These are phyloP conservation scores for Eutrigla gurnardus DNA, from an alignment of 2,797 vertebrate genomes.

Conservation along the genomic window DNA sequence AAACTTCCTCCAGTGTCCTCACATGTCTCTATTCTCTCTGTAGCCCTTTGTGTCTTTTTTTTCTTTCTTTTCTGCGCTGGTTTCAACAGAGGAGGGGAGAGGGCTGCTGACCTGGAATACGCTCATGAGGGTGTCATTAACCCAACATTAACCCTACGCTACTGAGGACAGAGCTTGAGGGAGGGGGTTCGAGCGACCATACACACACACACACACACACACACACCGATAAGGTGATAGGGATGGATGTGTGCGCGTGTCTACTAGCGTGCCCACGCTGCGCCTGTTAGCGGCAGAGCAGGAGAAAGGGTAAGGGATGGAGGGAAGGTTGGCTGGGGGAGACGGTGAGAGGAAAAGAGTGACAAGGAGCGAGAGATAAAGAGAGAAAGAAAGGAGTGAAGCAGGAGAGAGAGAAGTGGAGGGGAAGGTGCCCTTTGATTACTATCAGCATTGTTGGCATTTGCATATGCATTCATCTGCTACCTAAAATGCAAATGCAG, in stretches of 20 bases:
- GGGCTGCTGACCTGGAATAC: constrained; percentile 74
- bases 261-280: constrained; percentile 12
- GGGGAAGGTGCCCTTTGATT: constrained; percentile 86
- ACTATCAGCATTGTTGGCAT: constrained; percentile 86
- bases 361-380: constrained; percentile 54
- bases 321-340: constrained; percentile 50
- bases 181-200: constrained; percentile 21
- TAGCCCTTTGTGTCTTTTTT: constrained; percentile 66
- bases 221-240: constrained; percentile 25
- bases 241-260: neutral
- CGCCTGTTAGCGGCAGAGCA: constrained; percentile 35
- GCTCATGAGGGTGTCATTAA: constrained; percentile 80
- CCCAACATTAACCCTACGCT: constrained; percentile 76
- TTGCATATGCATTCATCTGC: constrained; percentile 91
- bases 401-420: constrained; percentile 49
- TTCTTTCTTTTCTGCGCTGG: constrained; percentile 14
- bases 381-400: constrained; percentile 36
- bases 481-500: constrained; percentile 90
- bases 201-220: constrained; percentile 18
- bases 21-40: constrained; percentile 70
- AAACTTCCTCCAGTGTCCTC: constrained; percentile 74
- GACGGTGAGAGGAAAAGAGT: constrained; percentile 41
- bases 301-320: constrained; percentile 42
- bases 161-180: constrained; percentile 23
- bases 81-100: constrained; percentile 32